These are phyloP conservation scores for Podarcis siculus DNA, from an alignment of 2,797 vertebrate species.

Conservation along the genomic window DNA sequence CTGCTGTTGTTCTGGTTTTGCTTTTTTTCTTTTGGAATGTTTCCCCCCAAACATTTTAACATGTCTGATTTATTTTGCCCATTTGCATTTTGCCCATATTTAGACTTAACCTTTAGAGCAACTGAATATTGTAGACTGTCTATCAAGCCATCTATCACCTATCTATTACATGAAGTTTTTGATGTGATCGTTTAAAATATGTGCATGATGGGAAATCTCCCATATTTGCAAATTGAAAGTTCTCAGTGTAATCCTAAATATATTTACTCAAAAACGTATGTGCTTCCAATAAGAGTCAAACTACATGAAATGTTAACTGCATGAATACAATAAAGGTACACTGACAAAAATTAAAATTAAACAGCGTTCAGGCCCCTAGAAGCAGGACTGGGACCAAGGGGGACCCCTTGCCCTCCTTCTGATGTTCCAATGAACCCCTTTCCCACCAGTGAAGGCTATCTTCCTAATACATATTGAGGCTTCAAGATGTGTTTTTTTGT, in stretches of 20 bases:
- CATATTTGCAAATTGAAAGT: not conserved
- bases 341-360: not conserved
- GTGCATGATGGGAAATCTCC: not conserved
- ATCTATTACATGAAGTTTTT: not conserved
- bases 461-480: not conserved
- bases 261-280: not conserved
- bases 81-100: not conserved
- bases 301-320: not conserved
- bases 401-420: too few relatives aligned
- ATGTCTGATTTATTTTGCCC: not conserved
- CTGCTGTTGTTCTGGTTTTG: not conserved
- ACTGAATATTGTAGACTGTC: not conserved
- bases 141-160: too few relatives aligned
- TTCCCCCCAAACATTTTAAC: not conserved
- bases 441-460: too few relatives aligned
- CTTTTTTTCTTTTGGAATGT: not conserved
- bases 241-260: not conserved
- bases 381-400: too few relatives aligned
- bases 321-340: not conserved
- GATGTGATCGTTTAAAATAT: not conserved
- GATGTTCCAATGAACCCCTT: too few relatives aligned
- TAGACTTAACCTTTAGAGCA: too few relatives aligned
- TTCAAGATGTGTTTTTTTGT: not conserved
- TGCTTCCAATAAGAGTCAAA: not conserved
- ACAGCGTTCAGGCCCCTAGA: too few relatives aligned